Evolutionary conservation across 1,140 invertebrate genomes (phyloP).

Genomic region (Drosophila nasuta): DNA sequence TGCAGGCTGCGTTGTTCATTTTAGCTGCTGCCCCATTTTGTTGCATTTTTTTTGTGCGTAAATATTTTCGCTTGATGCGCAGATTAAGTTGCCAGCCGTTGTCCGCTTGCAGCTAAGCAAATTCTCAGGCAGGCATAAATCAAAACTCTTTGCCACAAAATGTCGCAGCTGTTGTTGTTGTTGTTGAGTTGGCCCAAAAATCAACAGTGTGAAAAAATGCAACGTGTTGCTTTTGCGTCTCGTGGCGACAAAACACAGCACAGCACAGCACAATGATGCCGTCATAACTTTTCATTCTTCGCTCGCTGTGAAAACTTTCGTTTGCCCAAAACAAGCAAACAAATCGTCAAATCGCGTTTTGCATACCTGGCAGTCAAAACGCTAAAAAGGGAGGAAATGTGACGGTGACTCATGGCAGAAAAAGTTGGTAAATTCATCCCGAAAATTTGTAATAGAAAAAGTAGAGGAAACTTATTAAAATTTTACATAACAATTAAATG

Average conservation of each 20-base stretch:
- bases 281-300: constrained; percentile 54
- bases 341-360: constrained; percentile 32
- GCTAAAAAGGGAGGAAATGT: background rate
- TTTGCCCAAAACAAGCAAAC: constrained; percentile 51
- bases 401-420: no score
- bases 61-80: constrained; percentile 46
- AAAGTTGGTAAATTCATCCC: no score
- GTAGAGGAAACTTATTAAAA: no score
- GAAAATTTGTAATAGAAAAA: no score
- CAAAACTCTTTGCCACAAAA: constrained; percentile 54
- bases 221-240: constrained; percentile 67
- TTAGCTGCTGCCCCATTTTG: constrained; percentile 25
- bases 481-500: no score
- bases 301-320: constrained; percentile 5
- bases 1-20: constrained; percentile 25
- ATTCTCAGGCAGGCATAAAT: constrained; percentile 61
- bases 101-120: constrained; percentile 25
- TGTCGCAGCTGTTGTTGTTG: background rate
- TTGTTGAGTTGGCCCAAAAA: constrained; percentile 10
- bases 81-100: constrained; percentile 40
- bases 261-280: background rate
- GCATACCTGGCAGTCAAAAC: background rate
- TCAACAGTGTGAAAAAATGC: constrained; percentile 56
- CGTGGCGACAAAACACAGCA: constrained; percentile 27
- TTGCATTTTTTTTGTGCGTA: constrained; percentile 34